phyloP scores from a whole-genome alignment of 2,113 vertebrate species.

The Entelurus aequoreus region DNA sequence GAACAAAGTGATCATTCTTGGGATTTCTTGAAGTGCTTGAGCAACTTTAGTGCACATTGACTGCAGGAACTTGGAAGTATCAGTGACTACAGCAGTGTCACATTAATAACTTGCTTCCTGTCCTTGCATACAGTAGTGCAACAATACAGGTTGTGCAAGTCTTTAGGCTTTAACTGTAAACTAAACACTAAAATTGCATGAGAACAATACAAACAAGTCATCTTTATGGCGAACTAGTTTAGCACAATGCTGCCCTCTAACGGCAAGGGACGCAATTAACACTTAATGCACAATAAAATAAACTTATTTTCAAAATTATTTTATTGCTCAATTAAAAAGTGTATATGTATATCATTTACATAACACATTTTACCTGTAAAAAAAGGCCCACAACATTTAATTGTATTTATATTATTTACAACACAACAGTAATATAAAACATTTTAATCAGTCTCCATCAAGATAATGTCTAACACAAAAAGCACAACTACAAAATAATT shows the following conservation, averaged over 20 bases:
- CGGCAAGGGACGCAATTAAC: background rate
- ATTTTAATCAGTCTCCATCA: no score
- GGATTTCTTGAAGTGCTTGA: constrained; percentile 59
- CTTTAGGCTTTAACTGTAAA: background rate
- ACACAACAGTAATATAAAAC: no score
- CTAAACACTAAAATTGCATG: background rate
- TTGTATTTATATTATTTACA: no score
- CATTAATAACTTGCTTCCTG: no score
- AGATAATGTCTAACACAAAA: no score
- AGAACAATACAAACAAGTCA: background rate
- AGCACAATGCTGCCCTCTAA: constrained; percentile 61
- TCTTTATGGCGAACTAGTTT: background rate
- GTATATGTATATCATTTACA: no score
- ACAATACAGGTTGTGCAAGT: constrained; percentile 34
- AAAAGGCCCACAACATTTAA: no score
- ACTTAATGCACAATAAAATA: background rate
- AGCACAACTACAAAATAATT: no score
- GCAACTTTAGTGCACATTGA: constrained; percentile 28
- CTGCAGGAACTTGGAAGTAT: background rate
- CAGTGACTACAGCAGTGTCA: no score
- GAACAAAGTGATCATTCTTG: constrained; percentile 64
- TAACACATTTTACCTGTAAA: no score
- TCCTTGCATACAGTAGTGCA: no score
- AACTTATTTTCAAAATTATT: background rate
- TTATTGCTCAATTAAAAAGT: no score